Conservation (phyloP, 2,113 vertebrate genomes). For the Cromileptes altivelis region DNA sequence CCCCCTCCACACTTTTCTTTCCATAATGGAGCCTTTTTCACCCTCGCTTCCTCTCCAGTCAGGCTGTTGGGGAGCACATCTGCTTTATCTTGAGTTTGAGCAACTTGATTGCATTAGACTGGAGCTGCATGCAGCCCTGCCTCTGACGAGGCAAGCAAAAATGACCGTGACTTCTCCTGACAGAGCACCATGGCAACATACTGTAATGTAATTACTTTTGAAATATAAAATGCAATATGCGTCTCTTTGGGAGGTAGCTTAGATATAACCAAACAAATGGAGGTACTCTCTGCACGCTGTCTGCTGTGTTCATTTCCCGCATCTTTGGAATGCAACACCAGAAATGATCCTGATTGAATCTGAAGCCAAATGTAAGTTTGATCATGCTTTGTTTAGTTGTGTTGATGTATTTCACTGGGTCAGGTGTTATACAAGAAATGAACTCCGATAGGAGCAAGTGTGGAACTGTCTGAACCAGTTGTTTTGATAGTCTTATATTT, state of each 20-base stretch:
- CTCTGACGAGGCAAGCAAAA: conserved; percentile 77
- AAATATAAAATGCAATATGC: conserved; percentile 82
- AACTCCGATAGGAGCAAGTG: conserved; percentile 49
- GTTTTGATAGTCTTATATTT: conserved; percentile 59
- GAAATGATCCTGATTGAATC: conserved; percentile 74
- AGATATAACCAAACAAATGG: conserved; percentile 71
- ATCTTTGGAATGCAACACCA: conserved; percentile 38
- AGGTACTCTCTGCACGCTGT: conserved; percentile 37
- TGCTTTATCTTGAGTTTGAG: conserved; percentile 79
- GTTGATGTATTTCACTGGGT: conserved; percentile 69
- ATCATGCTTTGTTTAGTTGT: conserved; percentile 71
- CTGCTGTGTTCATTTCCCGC: conserved; percentile 39
- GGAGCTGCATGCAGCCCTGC: conserved; percentile 65
- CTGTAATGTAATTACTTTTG: conserved; percentile 84
- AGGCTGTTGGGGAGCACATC: conserved; percentile 69
- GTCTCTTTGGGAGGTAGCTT: conserved; percentile 71
- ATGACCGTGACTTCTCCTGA: conserved; percentile 76
- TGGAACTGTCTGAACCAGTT: conserved; percentile 63
- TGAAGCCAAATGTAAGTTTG: conserved; percentile 73
- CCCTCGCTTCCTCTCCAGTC: conserved; percentile 48
- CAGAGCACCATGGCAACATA: conserved; percentile 69
- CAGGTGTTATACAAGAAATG: conserved; percentile 67
- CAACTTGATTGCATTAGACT: conserved; percentile 82
- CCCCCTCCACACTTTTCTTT: conserved; percentile 35
- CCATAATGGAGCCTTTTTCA: conserved; percentile 56